Percentiles rank a stretch among this genome's conserved stretches.
Evolutionary conservation across 2,888 invertebrate species (phyloP).

Genomic region (Drosophila nr. perissopoda): DNA sequence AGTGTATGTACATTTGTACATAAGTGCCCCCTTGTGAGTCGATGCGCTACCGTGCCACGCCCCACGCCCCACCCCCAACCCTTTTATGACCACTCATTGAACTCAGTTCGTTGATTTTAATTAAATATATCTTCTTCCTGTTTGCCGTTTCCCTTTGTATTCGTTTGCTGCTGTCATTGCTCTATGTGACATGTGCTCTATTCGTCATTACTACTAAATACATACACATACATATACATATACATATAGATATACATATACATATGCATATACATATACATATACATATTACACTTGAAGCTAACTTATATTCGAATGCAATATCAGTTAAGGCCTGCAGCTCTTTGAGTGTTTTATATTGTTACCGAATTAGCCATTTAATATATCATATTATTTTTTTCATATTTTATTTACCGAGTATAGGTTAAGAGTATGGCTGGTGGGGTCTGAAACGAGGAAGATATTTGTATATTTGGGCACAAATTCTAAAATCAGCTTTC

Average conservation of each 20-base stretch:
- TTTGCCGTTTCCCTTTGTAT: constrained; percentile 72
- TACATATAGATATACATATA: no score
- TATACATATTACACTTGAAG: background rate
- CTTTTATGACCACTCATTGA: constrained; percentile 23
- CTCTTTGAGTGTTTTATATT: background rate
- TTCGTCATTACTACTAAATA: background rate
- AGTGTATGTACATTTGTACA: background rate
- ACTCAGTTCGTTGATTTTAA: constrained; percentile 81
- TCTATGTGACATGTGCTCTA: constrained; percentile 30
- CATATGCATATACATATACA: no score
- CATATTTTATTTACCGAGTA: background rate
- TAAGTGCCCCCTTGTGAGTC: constrained; percentile 10
- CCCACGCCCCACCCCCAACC: background rate
- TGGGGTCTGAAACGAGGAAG: background rate
- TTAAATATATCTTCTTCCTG: constrained; percentile 85
- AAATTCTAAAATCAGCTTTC: background rate
- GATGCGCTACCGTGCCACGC: background rate
- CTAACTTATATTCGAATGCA: background rate
- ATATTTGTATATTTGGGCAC: background rate
- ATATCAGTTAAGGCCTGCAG: background rate
- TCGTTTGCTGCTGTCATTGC: constrained; percentile 45
- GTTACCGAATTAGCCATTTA: background rate
- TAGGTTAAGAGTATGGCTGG: no score
- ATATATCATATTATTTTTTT: background rate
- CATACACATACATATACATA: background rate